phyloP scores from a whole-genome alignment of 2,113 vertebrate genomes.

The Siniperca knerii region DNA sequence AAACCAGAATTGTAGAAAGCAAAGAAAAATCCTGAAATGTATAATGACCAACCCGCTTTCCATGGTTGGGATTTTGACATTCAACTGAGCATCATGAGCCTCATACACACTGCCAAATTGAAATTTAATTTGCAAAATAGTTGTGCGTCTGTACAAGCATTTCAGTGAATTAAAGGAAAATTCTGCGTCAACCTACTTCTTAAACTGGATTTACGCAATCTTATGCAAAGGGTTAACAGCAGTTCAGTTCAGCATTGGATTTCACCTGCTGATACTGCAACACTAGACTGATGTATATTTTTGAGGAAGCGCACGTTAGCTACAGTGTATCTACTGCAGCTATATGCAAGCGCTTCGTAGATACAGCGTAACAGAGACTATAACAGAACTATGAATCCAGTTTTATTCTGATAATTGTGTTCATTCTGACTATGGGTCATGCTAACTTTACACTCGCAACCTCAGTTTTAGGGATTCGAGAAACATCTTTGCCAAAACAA shows the following conservation, averaged over 20 bases:
- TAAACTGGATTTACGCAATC: background rate
- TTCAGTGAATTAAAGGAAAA: background rate
- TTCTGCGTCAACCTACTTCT: background rate
- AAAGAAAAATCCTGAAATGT: background rate
- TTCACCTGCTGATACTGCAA: background rate
- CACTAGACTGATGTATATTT: background rate
- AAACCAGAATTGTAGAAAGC: background rate
- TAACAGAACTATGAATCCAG: no score
- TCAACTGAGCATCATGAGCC: background rate
- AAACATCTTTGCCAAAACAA: background rate
- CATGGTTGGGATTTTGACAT: background rate
- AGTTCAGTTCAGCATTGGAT: background rate
- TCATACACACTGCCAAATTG: background rate
- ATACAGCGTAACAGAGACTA: no score
- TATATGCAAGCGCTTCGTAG: no score
- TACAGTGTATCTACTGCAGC: no score
- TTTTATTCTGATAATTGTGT: no score
- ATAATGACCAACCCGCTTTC: background rate
- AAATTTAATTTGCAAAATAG: background rate
- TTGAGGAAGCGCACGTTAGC: background rate
- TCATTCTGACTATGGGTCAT: no score
- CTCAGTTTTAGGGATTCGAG: background rate
- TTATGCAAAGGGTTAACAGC: background rate
- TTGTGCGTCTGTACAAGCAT: background rate
- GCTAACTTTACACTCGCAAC: background rate